Evolutionary conservation across 2,888 invertebrate species (phyloP).

Genomic region (Lymantria dispar): DNA sequence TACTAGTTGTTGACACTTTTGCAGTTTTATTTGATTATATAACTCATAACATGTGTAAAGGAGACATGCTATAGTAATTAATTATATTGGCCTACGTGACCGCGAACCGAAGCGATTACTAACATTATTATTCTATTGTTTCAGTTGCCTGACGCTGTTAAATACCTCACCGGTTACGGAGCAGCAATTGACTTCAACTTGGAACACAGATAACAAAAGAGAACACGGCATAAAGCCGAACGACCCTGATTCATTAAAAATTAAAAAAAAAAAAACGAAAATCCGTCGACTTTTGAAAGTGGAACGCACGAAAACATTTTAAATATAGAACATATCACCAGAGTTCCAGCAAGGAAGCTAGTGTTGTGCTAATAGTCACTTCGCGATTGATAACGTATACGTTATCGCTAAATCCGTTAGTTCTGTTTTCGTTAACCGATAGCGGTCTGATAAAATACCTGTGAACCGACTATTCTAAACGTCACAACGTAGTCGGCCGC

Average conservation of each 20-base stretch:
- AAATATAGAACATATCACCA: constrained; percentile 19
- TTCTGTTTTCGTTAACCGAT: constrained; percentile 63
- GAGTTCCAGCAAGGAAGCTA: constrained; percentile 49
- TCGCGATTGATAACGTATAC: constrained; percentile 42
- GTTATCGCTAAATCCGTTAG: constrained; percentile 50
- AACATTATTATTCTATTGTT: constrained; percentile 61
- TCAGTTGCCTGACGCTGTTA: constrained; percentile 68
- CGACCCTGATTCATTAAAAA: constrained; percentile 52
- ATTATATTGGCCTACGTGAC: constrained; percentile 41
- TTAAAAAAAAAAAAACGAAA: constrained; percentile 23
- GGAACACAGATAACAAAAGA: constrained; percentile 33
- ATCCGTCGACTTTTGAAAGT: constrained; percentile 31
- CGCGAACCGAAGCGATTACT: constrained; percentile 31
- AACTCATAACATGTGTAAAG: background rate
- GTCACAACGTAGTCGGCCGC: constrained; percentile 37
- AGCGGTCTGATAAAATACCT: constrained; percentile 42
- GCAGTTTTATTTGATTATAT: background rate
- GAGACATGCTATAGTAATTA: constrained; percentile 17
- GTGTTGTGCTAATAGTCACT: constrained; percentile 42
- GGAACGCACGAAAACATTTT: constrained; percentile 25
- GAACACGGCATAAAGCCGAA: constrained; percentile 35
- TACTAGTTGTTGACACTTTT: background rate
- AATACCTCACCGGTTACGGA: constrained; percentile 70
- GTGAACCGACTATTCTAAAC: constrained; percentile 34
- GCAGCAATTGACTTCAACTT: constrained; percentile 65